phyloP scores from a whole-genome alignment of 2,888 invertebrate species.

The Watsonalla cultraria region DNA sequence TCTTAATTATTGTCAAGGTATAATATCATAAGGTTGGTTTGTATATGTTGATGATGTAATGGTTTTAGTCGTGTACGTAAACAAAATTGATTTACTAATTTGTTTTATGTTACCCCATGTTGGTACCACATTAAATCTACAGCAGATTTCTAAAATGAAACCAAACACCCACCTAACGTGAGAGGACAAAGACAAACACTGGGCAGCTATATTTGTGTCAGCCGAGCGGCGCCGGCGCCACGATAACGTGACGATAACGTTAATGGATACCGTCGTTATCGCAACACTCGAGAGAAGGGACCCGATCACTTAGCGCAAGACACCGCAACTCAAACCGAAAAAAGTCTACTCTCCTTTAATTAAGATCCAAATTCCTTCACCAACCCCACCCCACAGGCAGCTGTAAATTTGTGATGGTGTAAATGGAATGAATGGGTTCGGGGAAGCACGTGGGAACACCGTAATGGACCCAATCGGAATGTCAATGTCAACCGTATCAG shows the following conservation, averaged over 20 bases:
- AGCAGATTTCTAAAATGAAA: slow-evolving; percentile 7
- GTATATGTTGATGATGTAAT: background rate
- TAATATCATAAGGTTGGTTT: background rate
- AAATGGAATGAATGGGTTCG: slow-evolving; percentile 68
- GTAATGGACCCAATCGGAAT: slow-evolving; percentile 63
- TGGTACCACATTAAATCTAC: slow-evolving; percentile 10
- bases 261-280: slow-evolving; percentile 72
- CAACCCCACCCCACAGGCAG: slow-evolving; percentile 12
- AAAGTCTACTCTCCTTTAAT: slow-evolving; percentile 15
- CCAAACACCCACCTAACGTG: slow-evolving; percentile 30
- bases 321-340: slow-evolving; percentile 11
- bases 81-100: slow-evolving; percentile 11
- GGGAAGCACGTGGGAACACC: slow-evolving; percentile 60
- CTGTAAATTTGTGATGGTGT: slow-evolving; percentile 27
- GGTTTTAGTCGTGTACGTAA: background rate
- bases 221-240: slow-evolving; percentile 67
- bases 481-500: slow-evolving; percentile 58
- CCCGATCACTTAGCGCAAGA: slow-evolving; percentile 26
- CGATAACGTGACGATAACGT: slow-evolving; percentile 68
- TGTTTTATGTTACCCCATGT: slow-evolving; percentile 7
- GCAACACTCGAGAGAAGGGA: slow-evolving; percentile 37
- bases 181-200: slow-evolving; percentile 47
- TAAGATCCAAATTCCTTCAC: slow-evolving; percentile 41
- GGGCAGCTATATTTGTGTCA: slow-evolving; percentile 52
- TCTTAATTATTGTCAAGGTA: background rate